phyloP scores from a whole-genome alignment of 2,888 invertebrate genomes.

The Platycheirus rosarum region DNA sequence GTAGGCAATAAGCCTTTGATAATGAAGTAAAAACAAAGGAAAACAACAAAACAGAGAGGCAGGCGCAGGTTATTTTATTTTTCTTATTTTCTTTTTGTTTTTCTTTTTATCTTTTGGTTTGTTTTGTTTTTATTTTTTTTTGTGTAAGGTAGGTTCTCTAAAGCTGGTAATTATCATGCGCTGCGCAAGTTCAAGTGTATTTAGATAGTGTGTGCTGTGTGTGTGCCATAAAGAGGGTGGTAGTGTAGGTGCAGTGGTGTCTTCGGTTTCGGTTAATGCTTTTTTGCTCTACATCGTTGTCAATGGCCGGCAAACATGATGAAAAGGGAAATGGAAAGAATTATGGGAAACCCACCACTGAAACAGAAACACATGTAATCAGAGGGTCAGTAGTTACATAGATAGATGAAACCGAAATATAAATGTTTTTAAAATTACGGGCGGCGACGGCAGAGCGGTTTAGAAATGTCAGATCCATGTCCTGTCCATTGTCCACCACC shows the following conservation, averaged over 20 bases:
- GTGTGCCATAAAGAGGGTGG: slow-evolving; percentile 8
- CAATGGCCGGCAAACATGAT: slow-evolving; percentile 45
- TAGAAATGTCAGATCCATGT: slow-evolving; percentile 4
- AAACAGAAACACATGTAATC: slow-evolving; percentile 39
- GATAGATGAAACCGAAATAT: no score
- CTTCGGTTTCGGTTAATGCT: background rate
- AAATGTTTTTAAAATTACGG: slow-evolving; percentile 3
- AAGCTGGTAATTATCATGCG: slow-evolving; percentile 55
- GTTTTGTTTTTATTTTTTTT: slow-evolving; percentile 10
- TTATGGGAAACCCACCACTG: slow-evolving; percentile 22
- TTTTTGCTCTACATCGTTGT: background rate
- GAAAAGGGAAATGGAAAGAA: slow-evolving; percentile 52
- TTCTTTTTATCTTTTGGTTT: slow-evolving; percentile 3
- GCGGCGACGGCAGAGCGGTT: slow-evolving; percentile 8
- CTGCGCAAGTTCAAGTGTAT: slow-evolving; percentile 71
- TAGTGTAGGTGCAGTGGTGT: slow-evolving; percentile 20
- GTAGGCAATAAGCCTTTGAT: no score
- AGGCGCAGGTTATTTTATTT: slow-evolving; percentile 17
- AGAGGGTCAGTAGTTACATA: slow-evolving; percentile 60
- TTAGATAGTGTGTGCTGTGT: slow-evolving; percentile 46
- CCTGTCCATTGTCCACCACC: slow-evolving; percentile 44
- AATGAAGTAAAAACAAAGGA: no score
- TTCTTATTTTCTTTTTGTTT: no score
- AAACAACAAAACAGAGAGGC: background rate
- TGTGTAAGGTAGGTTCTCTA: slow-evolving; percentile 65